These are phyloP conservation scores for Isaurus tuberculatus DNA, from an alignment of 92 coral and sea anemone genomes.

Conservation along the genomic window DNA sequence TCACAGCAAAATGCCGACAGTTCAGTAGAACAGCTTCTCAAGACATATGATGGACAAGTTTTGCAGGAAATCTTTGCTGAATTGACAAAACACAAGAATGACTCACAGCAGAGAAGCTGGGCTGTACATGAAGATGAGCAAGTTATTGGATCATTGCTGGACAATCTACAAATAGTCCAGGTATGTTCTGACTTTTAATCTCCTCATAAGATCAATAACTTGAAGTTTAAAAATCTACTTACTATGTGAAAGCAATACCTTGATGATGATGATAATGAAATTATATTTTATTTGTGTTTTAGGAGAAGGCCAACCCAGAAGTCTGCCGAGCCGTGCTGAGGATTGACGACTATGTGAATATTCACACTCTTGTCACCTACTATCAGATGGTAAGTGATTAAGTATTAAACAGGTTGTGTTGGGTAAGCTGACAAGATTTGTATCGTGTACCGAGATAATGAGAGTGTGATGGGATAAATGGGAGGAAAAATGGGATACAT, in stretches of 20 bases:
- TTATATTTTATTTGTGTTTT: neutral
- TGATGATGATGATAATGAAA: no score
- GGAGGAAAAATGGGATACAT: neutral
- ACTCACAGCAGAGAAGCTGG: conserved; percentile 98
- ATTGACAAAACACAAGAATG: conserved; percentile 88
- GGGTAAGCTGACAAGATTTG: no score
- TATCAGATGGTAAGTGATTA: conserved; percentile 85
- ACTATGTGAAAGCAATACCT: no score
- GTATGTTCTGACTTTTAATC: conserved; percentile 33
- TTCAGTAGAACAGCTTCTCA: conserved; percentile 78
- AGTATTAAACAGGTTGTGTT: neutral
- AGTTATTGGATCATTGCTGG: conserved; percentile 67
- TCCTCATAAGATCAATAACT: no score
- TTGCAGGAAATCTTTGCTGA: conserved; percentile 72
- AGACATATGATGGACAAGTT: conserved; percentile 86
- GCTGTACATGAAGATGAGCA: conserved; percentile 94
- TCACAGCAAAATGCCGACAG: conserved; percentile 65
- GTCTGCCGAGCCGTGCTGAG: conserved; percentile 87
- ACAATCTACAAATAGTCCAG: conserved; percentile 73
- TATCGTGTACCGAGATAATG: neutral
- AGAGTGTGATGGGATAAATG: neutral
- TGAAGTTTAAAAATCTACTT: no score
- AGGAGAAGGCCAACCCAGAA: conserved; percentile 84
- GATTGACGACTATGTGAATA: conserved; percentile 77
- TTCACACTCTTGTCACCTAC: conserved; percentile 83